These are phyloP conservation scores for Helicorthomorpha holstii DNA, from an alignment of 1,140 invertebrate species.

Conservation along the genomic window DNA sequence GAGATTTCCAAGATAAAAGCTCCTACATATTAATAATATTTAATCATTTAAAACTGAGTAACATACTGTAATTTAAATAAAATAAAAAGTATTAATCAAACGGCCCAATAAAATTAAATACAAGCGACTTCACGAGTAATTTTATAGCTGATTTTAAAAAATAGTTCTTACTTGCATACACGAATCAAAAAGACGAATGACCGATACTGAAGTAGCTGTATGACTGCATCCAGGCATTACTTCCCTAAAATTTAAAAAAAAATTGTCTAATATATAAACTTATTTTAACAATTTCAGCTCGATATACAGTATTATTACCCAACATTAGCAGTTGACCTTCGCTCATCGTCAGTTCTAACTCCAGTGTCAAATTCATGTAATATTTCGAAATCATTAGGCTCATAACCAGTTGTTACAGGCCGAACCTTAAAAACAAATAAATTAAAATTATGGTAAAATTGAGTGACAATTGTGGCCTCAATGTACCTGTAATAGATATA, in stretches of 20 bases:
- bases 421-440: not conserved
- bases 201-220: too few species aligned
- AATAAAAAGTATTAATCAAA: not conserved
- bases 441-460: not conserved
- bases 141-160: too few species aligned
- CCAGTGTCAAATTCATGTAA: not conserved
- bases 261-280: not conserved
- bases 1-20: not conserved
- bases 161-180: too few species aligned
- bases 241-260: not conserved
- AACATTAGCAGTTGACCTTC: not conserved
- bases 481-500: not conserved
- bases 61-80: not conserved
- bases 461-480: not conserved
- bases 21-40: not conserved
- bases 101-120: too few species aligned
- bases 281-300: not conserved
- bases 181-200: too few species aligned
- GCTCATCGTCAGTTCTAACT: not conserved
- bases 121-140: too few species aligned
- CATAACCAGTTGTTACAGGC: not conserved
- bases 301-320: not conserved
- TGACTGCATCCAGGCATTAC: not conserved
- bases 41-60: not conserved
- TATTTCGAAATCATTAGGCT: not conserved